Percentiles rank a stretch among this genome's conserved stretches.
Conservation (phyloP, 2,113 vertebrate species). For the Rhizomys pruinosus region DNA sequence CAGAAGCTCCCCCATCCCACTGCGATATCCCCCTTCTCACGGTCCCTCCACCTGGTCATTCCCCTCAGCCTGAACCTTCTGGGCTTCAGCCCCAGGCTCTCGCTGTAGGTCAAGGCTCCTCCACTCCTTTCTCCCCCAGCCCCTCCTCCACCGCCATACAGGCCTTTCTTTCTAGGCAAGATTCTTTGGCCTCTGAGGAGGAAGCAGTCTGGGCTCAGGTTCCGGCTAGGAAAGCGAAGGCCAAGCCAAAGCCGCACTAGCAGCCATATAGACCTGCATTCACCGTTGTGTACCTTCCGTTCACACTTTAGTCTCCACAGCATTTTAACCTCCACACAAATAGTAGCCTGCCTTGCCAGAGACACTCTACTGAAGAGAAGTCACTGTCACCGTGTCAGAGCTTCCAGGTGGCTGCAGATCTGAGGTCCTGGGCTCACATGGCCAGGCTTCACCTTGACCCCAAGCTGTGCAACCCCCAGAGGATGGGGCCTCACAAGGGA, state of each 20-base stretch:
- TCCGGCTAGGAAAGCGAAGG: constrained; percentile 65
- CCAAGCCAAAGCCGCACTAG: constrained; percentile 58
- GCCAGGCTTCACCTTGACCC: background rate
- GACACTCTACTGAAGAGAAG: constrained; percentile 56
- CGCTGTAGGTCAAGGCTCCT: background rate
- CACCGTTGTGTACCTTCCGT: constrained; percentile 64
- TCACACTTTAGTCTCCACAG: constrained; percentile 64
- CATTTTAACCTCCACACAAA: constrained; percentile 61
- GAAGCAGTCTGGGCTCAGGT: constrained; percentile 13
- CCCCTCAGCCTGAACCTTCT: background rate
- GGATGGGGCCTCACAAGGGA: background rate
- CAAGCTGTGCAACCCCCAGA: constrained; percentile 12
- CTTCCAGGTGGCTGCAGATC: constrained; percentile 61
- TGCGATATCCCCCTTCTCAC: background rate
- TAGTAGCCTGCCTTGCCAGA: constrained; percentile 56
- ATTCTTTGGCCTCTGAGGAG: constrained; percentile 30
- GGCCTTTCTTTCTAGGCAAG: constrained; percentile 21
- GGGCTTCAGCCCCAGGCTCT: background rate
- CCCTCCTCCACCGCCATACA: background rate
- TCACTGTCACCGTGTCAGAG: constrained; percentile 63
- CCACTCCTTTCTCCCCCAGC: background rate
- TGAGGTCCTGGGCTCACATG: constrained; percentile 79
- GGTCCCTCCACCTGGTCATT: background rate
- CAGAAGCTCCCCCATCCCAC: background rate
- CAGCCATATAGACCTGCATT: constrained; percentile 32